These are phyloP conservation scores for Ondatra zibethicus DNA, from an alignment of 2,113 vertebrate genomes.

Conservation along the genomic window DNA sequence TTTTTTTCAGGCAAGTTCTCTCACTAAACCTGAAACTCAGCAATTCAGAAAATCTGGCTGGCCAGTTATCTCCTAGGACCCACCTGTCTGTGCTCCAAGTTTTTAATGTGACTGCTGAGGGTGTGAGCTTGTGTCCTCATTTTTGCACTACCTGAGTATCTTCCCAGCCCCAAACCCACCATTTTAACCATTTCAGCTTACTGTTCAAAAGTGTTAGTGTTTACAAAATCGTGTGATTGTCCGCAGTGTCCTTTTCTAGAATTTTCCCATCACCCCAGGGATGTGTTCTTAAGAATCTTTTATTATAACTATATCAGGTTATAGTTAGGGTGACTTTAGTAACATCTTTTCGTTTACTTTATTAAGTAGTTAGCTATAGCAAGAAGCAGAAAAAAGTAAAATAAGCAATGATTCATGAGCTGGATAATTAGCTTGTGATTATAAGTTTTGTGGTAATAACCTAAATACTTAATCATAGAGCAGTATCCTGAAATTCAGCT, in stretches of 20 bases:
- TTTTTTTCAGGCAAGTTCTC: background rate
- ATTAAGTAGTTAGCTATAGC: background rate
- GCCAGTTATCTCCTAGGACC: background rate
- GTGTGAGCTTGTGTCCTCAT: background rate
- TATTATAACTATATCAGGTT: background rate
- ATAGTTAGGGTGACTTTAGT: background rate
- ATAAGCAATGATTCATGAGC: background rate
- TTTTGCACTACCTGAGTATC: background rate
- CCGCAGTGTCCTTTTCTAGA: background rate
- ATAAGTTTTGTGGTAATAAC: background rate
- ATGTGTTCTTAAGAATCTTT: background rate
- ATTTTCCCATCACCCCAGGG: background rate
- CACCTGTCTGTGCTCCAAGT: too few relatives aligned
- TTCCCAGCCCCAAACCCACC: background rate
- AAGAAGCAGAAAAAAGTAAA: background rate
- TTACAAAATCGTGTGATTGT: too few relatives aligned
- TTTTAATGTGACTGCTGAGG: too few relatives aligned
- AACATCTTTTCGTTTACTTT: background rate
- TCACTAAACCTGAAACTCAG: background rate
- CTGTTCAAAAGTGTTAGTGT: background rate
- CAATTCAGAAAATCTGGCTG: background rate
- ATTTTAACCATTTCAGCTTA: background rate
- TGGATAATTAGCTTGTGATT: background rate
- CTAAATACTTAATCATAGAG: conserved; percentile 23
- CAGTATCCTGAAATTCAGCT: background rate